Evolutionary conservation across 1,140 invertebrate genomes (phyloP), one percentile per base, ranked within the genome.

Genomic region (Limonius californicus): DNA sequence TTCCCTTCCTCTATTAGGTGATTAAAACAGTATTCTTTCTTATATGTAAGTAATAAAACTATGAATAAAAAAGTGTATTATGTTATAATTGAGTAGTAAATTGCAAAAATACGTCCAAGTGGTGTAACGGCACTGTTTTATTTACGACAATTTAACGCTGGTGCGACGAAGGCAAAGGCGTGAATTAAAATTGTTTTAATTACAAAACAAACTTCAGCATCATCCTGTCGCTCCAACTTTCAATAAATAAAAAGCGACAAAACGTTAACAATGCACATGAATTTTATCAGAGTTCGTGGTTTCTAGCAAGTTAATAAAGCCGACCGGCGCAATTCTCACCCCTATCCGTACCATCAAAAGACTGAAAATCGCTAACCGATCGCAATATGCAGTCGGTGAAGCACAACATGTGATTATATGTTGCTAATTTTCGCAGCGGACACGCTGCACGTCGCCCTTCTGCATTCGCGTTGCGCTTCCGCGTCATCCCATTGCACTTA

Each of bases 321-420:
- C 6, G 11, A 11, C 16, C 56, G 20, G 12, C 8, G 30, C 45
- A 21, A 57, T 32, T 53, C 23, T 50, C 18, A 54, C 12, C 59
- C 42, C n/a, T 61, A 61, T 61, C 12, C n/a, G 3, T 23, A 2
- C 18, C 14, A 15, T 43, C 50, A 32, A 47, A 66, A 54, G 64
- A 54, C 14, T 18, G 14, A 66, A 59, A 65, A 66, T 68, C 60
- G 64, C 56, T 55, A 57, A 55, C 63, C 59, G 39, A 59, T 60
- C 57, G 62, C 57, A 53, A 54, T 45, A 62, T 69, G 62, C 64
- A 68, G 57, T 63, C 59, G 58, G 54, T 59, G 56, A 53, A 67
- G 67, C 67, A 64, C 65, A 63, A 64, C 67, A 69, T 62, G 61
- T 66, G 67, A 69, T 69, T 69, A 69, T 68, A 66, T 63, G 61